A percentile compares a stretch with the other conserved stretches of the same genome.
phyloP scores from a whole-genome alignment of 2,113 vertebrate species.

The Opisthocomus hoazin region DNA sequence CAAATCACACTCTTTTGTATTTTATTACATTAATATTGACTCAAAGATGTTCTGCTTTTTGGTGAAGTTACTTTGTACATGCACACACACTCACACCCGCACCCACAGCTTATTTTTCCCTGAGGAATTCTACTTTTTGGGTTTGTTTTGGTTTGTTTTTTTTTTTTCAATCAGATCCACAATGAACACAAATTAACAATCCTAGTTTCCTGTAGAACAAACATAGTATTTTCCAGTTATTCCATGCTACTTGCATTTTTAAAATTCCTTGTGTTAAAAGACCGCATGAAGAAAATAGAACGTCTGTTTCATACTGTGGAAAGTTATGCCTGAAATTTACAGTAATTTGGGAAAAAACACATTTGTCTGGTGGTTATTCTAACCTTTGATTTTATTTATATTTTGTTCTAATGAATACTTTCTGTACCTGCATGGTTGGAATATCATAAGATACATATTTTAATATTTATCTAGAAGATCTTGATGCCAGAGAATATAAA shows the following conservation, averaged over 20 bases:
- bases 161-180: neutral
- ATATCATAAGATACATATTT: neutral
- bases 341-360: neutral
- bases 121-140: neutral
- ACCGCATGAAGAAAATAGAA: neutral
- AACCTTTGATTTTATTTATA: neutral
- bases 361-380: neutral
- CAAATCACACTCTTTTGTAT: neutral
- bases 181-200: neutral
- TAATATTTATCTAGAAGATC: neutral
- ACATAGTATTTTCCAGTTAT: neutral
- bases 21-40: neutral
- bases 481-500: neutral
- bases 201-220: neutral
- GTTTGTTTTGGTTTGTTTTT: neutral
- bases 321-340: neutral
- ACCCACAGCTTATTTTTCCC: rapidly evolving
- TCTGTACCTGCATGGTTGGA: neutral
- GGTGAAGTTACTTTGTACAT: neutral
- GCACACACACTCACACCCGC: rapidly evolving
- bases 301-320: neutral
- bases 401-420: neutral
- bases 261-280: neutral
- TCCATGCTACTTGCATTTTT: neutral
- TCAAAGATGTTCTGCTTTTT: neutral